These are phyloP conservation scores for Drepana falcataria DNA, from an alignment of 2,888 invertebrate genomes.

Conservation along the genomic window DNA sequence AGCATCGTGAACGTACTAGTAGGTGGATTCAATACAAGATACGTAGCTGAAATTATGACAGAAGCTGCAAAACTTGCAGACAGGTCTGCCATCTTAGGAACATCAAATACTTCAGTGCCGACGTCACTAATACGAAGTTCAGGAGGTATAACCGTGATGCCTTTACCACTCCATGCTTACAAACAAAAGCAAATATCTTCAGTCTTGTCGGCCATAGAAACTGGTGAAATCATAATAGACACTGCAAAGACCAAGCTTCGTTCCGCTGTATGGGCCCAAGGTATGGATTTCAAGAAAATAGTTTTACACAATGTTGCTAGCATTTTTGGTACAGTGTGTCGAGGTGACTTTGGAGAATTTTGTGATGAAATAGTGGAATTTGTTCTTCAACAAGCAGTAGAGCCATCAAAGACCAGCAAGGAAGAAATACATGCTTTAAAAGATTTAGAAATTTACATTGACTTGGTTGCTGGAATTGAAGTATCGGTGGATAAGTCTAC, in stretches of 20 bases:
- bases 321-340: conserved; percentile 56
- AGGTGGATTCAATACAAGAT: conserved; percentile 52
- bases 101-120: conserved; percentile 34
- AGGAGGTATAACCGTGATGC: conserved; percentile 55
- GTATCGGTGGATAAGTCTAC: conserved; percentile 41
- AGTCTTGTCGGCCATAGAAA: conserved; percentile 52
- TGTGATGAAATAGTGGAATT: conserved; percentile 56
- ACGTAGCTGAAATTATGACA: conserved; percentile 49
- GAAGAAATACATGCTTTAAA: conserved; percentile 46
- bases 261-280: conserved; percentile 64
- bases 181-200: conserved; percentile 47
- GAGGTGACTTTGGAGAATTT: conserved; percentile 55
- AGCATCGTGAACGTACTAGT: conserved; percentile 56
- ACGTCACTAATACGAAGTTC: conserved; percentile 48
- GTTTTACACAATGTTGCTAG: conserved; percentile 49
- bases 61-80: conserved; percentile 52
- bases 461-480: conserved; percentile 48
- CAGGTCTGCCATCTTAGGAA: conserved; percentile 39
- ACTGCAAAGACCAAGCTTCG: conserved; percentile 36
- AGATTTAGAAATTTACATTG: conserved; percentile 47
- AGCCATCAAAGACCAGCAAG: conserved; percentile 23
- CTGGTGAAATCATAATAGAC: conserved; percentile 41
- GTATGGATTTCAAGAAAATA: conserved; percentile 59
- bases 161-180: conserved; percentile 57
- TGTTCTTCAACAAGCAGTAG: conserved; percentile 39